phyloP scores from a whole-genome alignment of 2,113 vertebrate genomes.

The Ciconia boyciana region DNA sequence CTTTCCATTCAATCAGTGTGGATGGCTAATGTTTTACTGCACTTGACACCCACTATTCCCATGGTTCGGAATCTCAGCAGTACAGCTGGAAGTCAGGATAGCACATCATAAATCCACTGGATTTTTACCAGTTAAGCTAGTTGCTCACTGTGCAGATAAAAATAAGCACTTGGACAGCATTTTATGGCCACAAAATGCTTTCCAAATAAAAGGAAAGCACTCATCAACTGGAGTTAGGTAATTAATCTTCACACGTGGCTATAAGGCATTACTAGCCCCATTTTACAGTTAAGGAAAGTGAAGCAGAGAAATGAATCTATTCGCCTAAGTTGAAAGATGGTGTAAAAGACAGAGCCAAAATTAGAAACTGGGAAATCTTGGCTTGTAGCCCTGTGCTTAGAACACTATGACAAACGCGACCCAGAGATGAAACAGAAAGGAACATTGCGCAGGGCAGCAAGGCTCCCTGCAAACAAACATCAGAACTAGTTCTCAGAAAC shows the following conservation, averaged over 20 bases:
- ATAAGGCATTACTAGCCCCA: conserved; percentile 9
- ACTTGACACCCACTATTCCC: conserved; percentile 62
- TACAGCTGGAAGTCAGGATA: conserved; percentile 48
- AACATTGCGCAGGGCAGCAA: neutral
- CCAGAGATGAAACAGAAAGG: conserved; percentile 25
- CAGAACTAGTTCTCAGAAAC: conserved; percentile 4
- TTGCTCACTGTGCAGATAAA: conserved; percentile 55
- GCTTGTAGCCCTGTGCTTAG: conserved; percentile 9
- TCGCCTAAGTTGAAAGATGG: conserved; percentile 27
- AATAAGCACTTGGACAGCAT: conserved; percentile 52
- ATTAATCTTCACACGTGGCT: conserved; percentile 54
- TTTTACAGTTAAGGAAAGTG: conserved; percentile 19
- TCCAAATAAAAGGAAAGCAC: conserved; percentile 59
- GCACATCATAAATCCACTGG: conserved; percentile 60
- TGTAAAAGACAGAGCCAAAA: conserved; percentile 39
- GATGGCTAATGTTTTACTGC: conserved; percentile 66
- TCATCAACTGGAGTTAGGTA: conserved; percentile 43
- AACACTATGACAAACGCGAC: neutral
- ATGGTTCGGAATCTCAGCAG: conserved; percentile 32
- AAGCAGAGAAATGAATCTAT: conserved; percentile 44
- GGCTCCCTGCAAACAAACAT: conserved; percentile 35
- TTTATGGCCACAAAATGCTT: conserved; percentile 56
- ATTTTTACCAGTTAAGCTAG: conserved; percentile 64
- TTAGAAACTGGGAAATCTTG: conserved; percentile 43
- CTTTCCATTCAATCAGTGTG: conserved; percentile 60